Evolutionary conservation across 2,113 vertebrate species (phyloP).

Genomic region (Tetrax tetrax): DNA sequence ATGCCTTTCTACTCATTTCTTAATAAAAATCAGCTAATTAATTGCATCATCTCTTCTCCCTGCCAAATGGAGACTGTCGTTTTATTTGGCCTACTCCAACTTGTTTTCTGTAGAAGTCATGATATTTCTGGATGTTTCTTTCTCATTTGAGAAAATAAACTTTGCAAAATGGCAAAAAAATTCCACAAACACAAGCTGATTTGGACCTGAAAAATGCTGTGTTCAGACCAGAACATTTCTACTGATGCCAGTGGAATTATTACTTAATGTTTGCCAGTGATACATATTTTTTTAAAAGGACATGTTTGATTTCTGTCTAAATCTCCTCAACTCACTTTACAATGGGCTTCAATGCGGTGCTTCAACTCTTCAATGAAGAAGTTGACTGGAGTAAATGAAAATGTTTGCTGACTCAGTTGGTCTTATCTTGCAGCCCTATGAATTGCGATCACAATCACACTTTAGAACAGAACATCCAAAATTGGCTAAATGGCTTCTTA

Average conservation of each 20-base stretch:
- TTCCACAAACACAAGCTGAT: not conserved
- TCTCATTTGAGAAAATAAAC: constrained; percentile 39
- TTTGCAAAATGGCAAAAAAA: not conserved
- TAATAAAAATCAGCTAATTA: constrained; percentile 18
- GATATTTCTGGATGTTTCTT: constrained; percentile 36
- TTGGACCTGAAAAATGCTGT: not conserved
- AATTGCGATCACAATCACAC: fast-evolving
- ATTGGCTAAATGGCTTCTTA: not conserved
- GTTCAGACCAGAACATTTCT: not conserved
- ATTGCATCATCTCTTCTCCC: not conserved
- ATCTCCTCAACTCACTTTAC: not conserved
- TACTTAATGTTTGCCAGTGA: not conserved
- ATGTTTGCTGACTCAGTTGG: not conserved
- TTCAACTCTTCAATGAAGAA: not conserved
- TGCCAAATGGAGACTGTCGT: not conserved
- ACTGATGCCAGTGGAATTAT: not conserved
- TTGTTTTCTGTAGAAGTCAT: constrained; percentile 9
- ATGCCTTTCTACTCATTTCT: not conserved
- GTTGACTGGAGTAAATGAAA: not conserved
- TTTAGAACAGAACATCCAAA: not conserved
- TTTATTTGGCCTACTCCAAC: not conserved
- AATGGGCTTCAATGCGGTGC: not conserved
- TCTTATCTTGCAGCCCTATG: not conserved
- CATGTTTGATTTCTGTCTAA: not conserved
- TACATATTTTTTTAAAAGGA: not conserved